Evolutionary conservation across 2,113 vertebrate species (phyloP), one percentile per base, ranked within the genome.

Genomic region (Epinephelus cyanopodus): DNA sequence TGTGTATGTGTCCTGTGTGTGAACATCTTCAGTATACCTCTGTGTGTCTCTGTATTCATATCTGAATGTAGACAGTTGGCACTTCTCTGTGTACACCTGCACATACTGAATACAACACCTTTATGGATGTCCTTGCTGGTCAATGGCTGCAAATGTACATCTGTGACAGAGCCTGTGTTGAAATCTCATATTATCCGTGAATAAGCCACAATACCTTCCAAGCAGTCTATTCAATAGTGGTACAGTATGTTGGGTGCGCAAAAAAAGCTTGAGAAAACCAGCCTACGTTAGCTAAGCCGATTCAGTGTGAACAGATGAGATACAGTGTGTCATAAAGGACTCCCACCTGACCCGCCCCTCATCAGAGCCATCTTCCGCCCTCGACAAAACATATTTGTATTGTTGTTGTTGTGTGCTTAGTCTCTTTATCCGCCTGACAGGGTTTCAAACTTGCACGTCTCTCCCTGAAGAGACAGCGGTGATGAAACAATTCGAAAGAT

Each of bases 401-500:
- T 89, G 86, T 85, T 90, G 86, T 85, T 90, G 91, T 90, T 92
- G 89, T 94, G 91, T 92, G 77, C 70, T 85, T 89, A 83, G 91
- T 74, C 83, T 90, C 81, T 94, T 94, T 92, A 92, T 93, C 87
- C 68, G 79, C 92, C 89, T 93, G 91, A 93, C 91, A 89, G 88
- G 88, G 67, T 90, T 92, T 92, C 75, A 92, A 85, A 94, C 86
- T 87, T 71, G 27, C 81, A 81, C 64, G 39, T 67, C 60, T 77
- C 73, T 90, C 92, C 89, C 90, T 23, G 61, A 95, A 92, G 94
- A 93, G 78, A 82, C 75, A 64, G 56, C 73, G 27, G 78, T 83
- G 90, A 87, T 85, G 77, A 94, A 95, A 95, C 89, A 92, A 92
- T 92, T 90, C 71, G 85, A 85, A 93, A 92, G 83, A 89, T 61